A percentile compares a stretch with the other conserved stretches of the same genome.
phyloP scores from a whole-genome alignment of 2,797 vertebrate genomes.

The Galagoides demidoff region DNA sequence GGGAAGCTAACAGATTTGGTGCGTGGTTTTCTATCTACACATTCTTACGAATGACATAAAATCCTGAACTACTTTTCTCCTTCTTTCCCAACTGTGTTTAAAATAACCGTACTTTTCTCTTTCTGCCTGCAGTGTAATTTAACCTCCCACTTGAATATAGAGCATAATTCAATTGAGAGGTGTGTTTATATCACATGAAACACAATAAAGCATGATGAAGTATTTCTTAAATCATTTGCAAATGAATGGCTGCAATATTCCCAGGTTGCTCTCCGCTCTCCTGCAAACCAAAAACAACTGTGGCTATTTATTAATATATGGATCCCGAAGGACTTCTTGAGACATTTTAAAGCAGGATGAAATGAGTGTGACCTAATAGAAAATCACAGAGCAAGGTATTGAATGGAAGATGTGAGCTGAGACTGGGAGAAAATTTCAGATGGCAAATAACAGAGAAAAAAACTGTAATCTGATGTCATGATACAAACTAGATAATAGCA shows the following conservation, averaged over 20 bases:
- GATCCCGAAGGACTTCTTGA: slow-evolving; percentile 62
- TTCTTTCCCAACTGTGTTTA: slow-evolving; percentile 49
- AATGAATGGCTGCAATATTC: slow-evolving; percentile 69
- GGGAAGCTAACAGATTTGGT: not conserved
- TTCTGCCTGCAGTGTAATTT: slow-evolving; percentile 64
- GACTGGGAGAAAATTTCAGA: not conserved
- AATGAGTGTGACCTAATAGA: slow-evolving; percentile 34
- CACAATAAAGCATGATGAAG: slow-evolving; percentile 77
- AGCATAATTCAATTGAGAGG: slow-evolving; percentile 75
- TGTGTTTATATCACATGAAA: slow-evolving; percentile 76
- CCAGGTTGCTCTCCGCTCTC: slow-evolving; percentile 50
- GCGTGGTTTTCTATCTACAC: not conserved
- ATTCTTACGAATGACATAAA: slow-evolving; percentile 55
- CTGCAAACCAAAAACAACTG: slow-evolving; percentile 61
- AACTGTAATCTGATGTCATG: not conserved
- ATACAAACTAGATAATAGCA: not conserved
- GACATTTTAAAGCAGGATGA: slow-evolving; percentile 55
- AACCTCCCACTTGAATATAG: slow-evolving; percentile 67
- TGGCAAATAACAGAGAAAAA: not conserved
- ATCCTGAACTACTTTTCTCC: slow-evolving; percentile 8
- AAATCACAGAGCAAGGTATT: slow-evolving; percentile 45
- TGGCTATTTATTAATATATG: slow-evolving; percentile 72
- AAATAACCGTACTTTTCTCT: slow-evolving; percentile 70
- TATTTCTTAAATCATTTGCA: slow-evolving; percentile 74
- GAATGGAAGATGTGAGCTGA: not conserved